Conservation (phyloP, 2,888 invertebrate genomes). For the Reticulitermes lucifugus region DNA sequence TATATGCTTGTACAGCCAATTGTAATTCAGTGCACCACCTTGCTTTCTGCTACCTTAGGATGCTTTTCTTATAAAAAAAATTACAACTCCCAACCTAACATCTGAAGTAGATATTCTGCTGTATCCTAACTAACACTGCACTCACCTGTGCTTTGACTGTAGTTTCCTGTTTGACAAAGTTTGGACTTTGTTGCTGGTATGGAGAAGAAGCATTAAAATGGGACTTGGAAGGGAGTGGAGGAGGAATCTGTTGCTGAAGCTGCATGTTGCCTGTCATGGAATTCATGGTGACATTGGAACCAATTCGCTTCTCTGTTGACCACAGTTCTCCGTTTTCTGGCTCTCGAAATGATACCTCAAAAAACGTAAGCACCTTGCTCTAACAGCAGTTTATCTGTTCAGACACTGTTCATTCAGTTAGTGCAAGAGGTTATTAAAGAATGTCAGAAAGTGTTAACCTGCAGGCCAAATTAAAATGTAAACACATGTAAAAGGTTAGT, state of each 20-base stretch:
- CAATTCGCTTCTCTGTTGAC: conserved; percentile 60
- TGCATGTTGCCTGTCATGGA: conserved; percentile 32
- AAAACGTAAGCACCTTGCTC: neutral
- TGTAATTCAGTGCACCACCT: too few relatives aligned
- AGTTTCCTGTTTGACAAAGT: conserved; percentile 48
- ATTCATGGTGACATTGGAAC: conserved; percentile 23
- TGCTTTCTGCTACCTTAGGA: too few relatives aligned
- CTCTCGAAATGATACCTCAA: conserved; percentile 61
- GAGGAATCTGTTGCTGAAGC: conserved; percentile 40
- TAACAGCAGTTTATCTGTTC: neutral
- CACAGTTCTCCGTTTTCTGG: conserved; percentile 62
- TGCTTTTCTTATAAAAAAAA: too few relatives aligned
- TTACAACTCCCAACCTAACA: too few relatives aligned
- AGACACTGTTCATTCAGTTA: neutral
- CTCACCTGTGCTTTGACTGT: conserved; percentile 47
- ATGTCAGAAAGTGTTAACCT: neutral
- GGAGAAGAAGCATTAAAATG: conserved; percentile 36
- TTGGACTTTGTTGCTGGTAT: conserved; percentile 24
- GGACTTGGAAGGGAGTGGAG: conserved; percentile 38
- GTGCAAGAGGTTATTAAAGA: neutral
- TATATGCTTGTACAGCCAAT: too few relatives aligned
- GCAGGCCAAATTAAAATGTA: neutral
- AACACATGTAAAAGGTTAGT: neutral
- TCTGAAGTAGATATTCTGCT: too few relatives aligned
- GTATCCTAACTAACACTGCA: neutral